Conservation (phyloP, 1,140 invertebrate genomes). For the Dendrolimus punctatus region DNA sequence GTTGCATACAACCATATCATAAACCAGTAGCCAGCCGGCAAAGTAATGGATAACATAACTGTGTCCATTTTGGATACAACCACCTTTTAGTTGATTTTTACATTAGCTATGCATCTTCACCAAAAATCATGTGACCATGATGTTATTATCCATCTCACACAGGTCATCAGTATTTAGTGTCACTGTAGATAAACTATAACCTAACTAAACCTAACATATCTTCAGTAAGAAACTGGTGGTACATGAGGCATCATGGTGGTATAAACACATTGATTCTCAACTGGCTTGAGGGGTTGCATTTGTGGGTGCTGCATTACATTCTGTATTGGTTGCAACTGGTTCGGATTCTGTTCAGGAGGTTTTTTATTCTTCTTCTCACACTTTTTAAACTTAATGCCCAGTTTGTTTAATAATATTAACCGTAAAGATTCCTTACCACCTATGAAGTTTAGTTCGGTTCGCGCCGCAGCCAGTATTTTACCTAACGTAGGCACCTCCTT, state of each 20-base stretch:
- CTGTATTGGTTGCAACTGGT: constrained; percentile 12
- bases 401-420: constrained; percentile 59
- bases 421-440: constrained; percentile 58
- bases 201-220: neutral
- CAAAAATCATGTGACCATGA: no score
- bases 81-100: neutral
- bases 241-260: constrained; percentile 58
- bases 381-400: constrained; percentile 66
- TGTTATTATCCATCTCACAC: no score
- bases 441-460: constrained; percentile 53
- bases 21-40: no score
- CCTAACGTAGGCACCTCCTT: constrained; percentile 61
- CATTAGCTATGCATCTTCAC: neutral
- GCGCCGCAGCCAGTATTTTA: constrained; percentile 54
- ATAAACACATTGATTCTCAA: constrained; percentile 56
- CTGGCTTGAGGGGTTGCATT: constrained; percentile 50
- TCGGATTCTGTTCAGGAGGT: constrained; percentile 30
- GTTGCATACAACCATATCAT: no score
- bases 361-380: constrained; percentile 63
- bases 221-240: constrained; percentile 55
- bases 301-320: constrained; percentile 39
- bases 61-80: constrained; percentile 1
- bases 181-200: no score
- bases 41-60: no score
- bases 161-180: no score